phyloP scores from a whole-genome alignment of 1,140 invertebrate species.

The Euura lappo region DNA sequence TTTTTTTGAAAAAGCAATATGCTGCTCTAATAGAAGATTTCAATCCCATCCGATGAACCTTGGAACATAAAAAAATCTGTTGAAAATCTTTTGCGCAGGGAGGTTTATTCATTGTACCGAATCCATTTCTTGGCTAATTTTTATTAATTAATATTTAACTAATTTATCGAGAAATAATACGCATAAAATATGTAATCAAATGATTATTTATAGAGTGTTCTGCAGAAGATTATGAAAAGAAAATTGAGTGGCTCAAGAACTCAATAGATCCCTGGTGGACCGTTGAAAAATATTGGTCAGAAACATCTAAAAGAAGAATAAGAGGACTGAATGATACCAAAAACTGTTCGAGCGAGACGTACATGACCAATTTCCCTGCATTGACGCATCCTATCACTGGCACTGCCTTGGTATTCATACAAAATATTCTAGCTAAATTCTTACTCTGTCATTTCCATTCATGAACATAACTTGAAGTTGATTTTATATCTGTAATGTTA shows the following conservation, averaged over 20 bases:
- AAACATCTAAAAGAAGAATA: slow-evolving; percentile 23
- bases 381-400: slow-evolving; percentile 16
- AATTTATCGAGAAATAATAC: neutral
- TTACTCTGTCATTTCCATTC: neutral
- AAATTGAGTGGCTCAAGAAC: slow-evolving; percentile 21
- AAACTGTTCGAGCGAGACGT: slow-evolving; percentile 18
- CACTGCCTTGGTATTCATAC: slow-evolving; percentile 8
- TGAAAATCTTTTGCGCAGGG: neutral
- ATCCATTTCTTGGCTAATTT: neutral
- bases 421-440: neutral
- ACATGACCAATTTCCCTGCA: slow-evolving; percentile 12
- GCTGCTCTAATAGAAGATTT: too few relatives aligned
- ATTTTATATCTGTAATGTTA: neutral
- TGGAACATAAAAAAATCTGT: neutral
- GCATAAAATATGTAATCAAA: neutral
- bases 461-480: neutral
- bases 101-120: neutral
- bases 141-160: neutral
- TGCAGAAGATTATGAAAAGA: slow-evolving; percentile 17
- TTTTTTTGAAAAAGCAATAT: neutral
- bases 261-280: slow-evolving; percentile 27
- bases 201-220: slow-evolving; percentile 15
- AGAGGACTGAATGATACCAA: slow-evolving; percentile 13
- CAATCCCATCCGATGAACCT: too few relatives aligned
- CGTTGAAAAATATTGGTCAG: slow-evolving; percentile 23